These are phyloP conservation scores for Drosophila mojavensis DNA, from an alignment of 1,140 invertebrate genomes.

Conservation along the genomic window DNA sequence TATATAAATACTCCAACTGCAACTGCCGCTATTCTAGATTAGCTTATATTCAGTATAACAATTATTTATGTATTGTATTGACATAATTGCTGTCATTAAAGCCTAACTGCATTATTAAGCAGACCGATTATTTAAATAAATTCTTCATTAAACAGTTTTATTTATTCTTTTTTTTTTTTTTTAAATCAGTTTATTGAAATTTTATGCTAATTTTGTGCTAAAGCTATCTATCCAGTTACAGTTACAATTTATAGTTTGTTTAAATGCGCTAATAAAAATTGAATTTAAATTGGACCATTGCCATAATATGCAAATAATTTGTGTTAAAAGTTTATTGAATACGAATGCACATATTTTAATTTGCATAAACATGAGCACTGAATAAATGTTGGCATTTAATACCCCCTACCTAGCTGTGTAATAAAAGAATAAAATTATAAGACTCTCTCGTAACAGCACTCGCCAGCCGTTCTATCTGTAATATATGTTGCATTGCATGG, in stretches of 20 bases:
- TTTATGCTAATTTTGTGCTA: conserved; percentile 35
- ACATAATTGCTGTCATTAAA: conserved; percentile 1
- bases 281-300: conserved; percentile 57
- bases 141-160: neutral
- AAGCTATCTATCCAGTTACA: conserved; percentile 18
- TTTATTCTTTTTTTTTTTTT: neutral
- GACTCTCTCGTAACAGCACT: neutral
- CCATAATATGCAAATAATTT: conserved; percentile 67
- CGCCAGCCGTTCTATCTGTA: conserved; percentile 4
- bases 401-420: neutral
- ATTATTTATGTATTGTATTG: conserved; percentile 8
- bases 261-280: conserved; percentile 45
- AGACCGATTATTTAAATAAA: neutral
- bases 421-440: too few relatives aligned
- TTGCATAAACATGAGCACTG: conserved; percentile 60
- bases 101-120: neutral
- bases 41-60: neutral
- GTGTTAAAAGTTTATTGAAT: conserved; percentile 64
- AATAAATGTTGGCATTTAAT: neutral
- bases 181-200: conserved; percentile 15
- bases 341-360: conserved; percentile 73
- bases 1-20: neutral
- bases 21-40: neutral
- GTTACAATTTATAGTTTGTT: conserved; percentile 23
- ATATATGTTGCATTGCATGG: conserved; percentile 35